Percentiles rank a stretch among this genome's conserved stretches.
Evolutionary conservation across 2,113 vertebrate genomes (phyloP).

Genomic region (Neogale vison): DNA sequence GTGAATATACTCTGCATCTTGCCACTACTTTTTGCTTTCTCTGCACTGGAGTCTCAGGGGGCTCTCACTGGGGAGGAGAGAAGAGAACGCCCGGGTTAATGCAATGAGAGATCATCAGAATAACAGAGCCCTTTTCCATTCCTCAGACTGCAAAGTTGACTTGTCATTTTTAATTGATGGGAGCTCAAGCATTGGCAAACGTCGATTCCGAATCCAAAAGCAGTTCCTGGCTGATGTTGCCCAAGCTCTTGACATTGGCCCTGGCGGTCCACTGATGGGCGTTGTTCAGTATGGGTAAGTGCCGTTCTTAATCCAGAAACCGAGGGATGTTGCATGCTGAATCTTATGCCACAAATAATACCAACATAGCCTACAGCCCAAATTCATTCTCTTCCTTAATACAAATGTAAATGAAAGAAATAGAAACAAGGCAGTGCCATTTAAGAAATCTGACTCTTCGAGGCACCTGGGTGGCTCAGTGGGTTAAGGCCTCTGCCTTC

Average conservation of each 20-base stretch:
- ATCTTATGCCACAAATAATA: background rate
- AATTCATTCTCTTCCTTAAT: background rate
- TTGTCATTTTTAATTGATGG: constrained; percentile 95
- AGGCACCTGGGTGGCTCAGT: too few species aligned
- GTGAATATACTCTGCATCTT: background rate
- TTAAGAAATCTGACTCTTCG: background rate
- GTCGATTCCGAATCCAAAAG: constrained; percentile 97
- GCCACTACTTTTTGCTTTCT: background rate
- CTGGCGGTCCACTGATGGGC: constrained; percentile 94
- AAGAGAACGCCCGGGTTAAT: background rate
- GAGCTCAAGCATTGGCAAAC: constrained; percentile 96
- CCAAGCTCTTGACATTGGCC: constrained; percentile 90
- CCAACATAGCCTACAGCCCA: background rate
- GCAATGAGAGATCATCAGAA: background rate
- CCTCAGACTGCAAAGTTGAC: constrained; percentile 94
- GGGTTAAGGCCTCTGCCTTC: too few species aligned
- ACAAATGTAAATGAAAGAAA: background rate
- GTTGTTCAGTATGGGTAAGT: constrained; percentile 96
- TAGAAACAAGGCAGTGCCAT: background rate
- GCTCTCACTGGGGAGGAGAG: background rate
- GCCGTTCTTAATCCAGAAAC: background rate
- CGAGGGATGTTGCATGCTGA: background rate
- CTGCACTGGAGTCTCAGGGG: background rate
- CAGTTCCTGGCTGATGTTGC: constrained; percentile 92
- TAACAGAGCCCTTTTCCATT: background rate